Evolutionary conservation across 53 echinoderm and acorn worm genomes (phyloP).

Genomic region (Henricia sp.): DNA sequence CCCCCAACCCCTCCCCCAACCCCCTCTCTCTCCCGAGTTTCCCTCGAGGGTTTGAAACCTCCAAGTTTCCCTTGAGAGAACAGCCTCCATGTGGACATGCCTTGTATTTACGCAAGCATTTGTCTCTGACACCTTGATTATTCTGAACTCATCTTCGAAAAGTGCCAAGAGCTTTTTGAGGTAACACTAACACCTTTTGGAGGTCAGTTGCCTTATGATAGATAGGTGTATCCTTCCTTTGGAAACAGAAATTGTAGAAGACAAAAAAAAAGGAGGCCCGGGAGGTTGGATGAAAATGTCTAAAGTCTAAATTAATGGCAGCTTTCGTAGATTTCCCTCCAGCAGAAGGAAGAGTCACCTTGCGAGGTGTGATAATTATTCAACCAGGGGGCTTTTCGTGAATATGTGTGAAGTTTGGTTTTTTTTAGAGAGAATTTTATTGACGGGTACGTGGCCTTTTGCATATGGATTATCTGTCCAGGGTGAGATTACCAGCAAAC

Average conservation of each 20-base stretch:
- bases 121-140: too few species aligned
- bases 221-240: neutral
- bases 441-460: neutral
- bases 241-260: neutral
- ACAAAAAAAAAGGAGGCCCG: neutral
- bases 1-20: too few species aligned
- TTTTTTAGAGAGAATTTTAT: neutral
- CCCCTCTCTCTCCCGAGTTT: too few species aligned
- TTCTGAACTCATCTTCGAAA: slow-evolving; percentile 24
- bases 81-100: too few species aligned
- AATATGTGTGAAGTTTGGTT: neutral
- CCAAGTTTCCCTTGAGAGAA: too few species aligned
- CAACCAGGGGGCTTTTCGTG: neutral
- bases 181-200: slow-evolving; percentile 42
- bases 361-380: slow-evolving; percentile 32
- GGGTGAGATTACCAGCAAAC: too few species aligned
- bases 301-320: slow-evolving; percentile 11
- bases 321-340: slow-evolving; percentile 5
- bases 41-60: too few species aligned
- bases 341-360: slow-evolving; percentile 15
- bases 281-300: neutral
- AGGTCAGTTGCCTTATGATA: slow-evolving; percentile 10
- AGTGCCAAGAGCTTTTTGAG: slow-evolving; percentile 12
- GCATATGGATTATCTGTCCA: too few species aligned
- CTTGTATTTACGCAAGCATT: too few species aligned